Evolutionary conservation across 2,888 invertebrate species (phyloP).

Genomic region (Mesorhabditis belari): DNA sequence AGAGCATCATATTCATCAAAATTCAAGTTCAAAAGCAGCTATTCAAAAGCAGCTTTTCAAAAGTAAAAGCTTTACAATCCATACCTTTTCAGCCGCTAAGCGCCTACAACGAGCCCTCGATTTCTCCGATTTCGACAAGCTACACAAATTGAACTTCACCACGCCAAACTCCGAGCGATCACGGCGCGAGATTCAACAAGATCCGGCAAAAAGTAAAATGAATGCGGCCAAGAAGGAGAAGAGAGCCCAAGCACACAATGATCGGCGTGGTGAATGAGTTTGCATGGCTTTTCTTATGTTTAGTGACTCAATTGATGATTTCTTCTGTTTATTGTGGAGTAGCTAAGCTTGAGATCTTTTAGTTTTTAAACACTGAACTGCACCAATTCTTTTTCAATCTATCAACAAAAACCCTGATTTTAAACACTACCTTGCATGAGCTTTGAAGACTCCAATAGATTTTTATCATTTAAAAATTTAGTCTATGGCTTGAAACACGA

Average conservation of each 20-base stretch:
- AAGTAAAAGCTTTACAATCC: too few relatives aligned
- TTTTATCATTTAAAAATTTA: background rate
- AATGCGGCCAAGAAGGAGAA: background rate
- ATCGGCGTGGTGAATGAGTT: background rate
- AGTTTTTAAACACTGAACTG: too few relatives aligned
- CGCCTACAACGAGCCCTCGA: background rate
- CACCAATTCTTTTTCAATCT: too few relatives aligned
- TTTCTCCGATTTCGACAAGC: background rate
- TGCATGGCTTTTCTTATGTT: background rate
- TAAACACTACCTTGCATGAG: background rate
- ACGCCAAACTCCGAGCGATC: background rate
- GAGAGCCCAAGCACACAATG: background rate
- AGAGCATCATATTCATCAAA: too few relatives aligned
- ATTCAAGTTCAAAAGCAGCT: too few relatives aligned
- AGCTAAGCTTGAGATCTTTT: background rate
- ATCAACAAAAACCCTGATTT: background rate
- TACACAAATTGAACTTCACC: background rate
- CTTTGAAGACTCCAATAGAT: background rate
- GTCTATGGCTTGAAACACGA: conserved; percentile 31
- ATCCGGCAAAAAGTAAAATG: background rate
- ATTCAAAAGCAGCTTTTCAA: too few relatives aligned
- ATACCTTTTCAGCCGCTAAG: background rate
- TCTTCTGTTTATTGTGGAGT: background rate
- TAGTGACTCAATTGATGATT: background rate
- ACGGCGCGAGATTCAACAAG: background rate